These are phyloP conservation scores for Hyles euphorbiae DNA, from an alignment of 1,140 invertebrate species.

Conservation along the genomic window DNA sequence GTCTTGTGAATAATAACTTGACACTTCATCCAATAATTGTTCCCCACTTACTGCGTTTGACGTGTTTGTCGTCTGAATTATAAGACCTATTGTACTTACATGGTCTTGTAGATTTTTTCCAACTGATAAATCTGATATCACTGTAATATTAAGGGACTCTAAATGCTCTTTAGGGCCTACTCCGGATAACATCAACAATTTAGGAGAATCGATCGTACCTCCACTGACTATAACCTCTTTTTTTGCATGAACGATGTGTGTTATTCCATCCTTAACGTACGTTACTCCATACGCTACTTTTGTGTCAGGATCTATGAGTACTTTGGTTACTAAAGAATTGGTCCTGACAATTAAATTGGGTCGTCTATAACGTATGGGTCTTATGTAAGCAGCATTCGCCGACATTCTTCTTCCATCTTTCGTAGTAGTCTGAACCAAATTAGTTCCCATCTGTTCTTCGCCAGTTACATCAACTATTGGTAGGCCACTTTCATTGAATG, in stretches of 20 bases:
- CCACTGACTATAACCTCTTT: constrained; percentile 86
- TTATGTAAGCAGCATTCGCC: constrained; percentile 83
- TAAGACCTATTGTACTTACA: constrained; percentile 75
- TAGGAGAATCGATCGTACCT: constrained; percentile 83
- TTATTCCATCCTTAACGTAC: constrained; percentile 77
- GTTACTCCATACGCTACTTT: constrained; percentile 84
- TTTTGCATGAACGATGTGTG: constrained; percentile 64
- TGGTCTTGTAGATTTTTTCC: constrained; percentile 91
- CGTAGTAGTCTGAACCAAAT: constrained; percentile 77
- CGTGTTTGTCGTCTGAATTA: constrained; percentile 74
- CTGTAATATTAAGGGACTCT: constrained; percentile 75
- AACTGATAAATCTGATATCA: constrained; percentile 79
- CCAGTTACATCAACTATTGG: constrained; percentile 76
- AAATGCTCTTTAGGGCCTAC: constrained; percentile 81
- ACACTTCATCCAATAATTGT: constrained; percentile 70
- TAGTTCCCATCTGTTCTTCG: constrained; percentile 76
- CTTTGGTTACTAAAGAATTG: constrained; percentile 81
- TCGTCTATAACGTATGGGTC: constrained; percentile 81
- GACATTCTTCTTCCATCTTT: constrained; percentile 81
- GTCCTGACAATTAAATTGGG: constrained; percentile 83
- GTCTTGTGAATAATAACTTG: constrained; percentile 67
- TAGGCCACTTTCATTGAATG: constrained; percentile 78
- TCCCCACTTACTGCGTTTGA: constrained; percentile 57
- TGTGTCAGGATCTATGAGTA: constrained; percentile 82
- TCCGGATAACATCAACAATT: constrained; percentile 85